A percentile compares a stretch with the other conserved stretches of the same genome.
Conservation (phyloP, 2,888 invertebrate species). For the Gandaritis pyraliata region DNA sequence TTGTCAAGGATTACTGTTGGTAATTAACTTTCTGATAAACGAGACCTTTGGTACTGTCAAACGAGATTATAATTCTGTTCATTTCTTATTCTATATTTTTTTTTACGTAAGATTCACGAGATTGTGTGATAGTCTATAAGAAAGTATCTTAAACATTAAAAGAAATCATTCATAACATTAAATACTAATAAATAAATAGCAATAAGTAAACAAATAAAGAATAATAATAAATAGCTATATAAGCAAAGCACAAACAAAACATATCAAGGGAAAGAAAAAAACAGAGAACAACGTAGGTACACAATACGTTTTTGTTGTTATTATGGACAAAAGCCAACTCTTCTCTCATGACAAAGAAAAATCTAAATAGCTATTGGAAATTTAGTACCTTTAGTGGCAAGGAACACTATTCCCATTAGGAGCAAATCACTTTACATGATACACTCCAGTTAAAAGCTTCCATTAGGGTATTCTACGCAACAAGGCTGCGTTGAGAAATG, state of each 20-base stretch:
- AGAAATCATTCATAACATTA: no score
- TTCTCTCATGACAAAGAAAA: background rate
- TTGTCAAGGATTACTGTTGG: slow-evolving; percentile 31
- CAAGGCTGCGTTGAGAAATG: slow-evolving; percentile 26
- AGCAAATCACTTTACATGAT: slow-evolving; percentile 23
- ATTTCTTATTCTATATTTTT: no score
- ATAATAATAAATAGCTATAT: no score
- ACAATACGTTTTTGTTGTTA: background rate
- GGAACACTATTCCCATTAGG: slow-evolving; percentile 16
- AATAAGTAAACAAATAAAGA: no score
- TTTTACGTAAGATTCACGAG: no score
- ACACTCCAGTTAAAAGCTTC: slow-evolving; percentile 35
- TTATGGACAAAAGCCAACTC: background rate
- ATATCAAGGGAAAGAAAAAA: no score
- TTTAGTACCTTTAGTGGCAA: background rate
- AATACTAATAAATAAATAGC: no score
- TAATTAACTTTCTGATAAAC: slow-evolving; percentile 30
- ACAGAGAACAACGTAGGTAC: no score
- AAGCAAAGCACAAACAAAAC: no score
- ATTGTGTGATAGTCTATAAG: no score
- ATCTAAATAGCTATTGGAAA: slow-evolving; percentile 6
- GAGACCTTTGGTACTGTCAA: slow-evolving; percentile 5
- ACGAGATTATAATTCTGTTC: background rate
- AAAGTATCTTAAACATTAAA: no score
- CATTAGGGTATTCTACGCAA: slow-evolving; percentile 25